Base-by-base conservation (phyloP, 2,888 invertebrate genomes). In the Argynnis bischoffii region DNA sequence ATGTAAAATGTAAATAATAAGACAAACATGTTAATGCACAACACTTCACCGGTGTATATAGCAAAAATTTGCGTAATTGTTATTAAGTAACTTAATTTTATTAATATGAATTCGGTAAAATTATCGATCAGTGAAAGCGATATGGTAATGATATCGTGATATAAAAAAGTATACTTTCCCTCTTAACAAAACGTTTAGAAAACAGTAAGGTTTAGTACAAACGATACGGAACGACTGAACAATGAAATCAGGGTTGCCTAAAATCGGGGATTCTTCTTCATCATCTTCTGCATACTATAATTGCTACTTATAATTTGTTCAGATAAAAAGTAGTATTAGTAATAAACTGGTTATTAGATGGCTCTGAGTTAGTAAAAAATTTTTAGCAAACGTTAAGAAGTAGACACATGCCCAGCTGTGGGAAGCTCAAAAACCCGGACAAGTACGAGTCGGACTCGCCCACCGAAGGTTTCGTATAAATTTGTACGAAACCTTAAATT, bases 161-260 rank as follows among this genome's bases (percentile, higher is more conserved):
- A 69, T 51, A 59, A 56, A 65, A 64, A 66, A 46, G 53, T 47
- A 57, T 46, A 73, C 75, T 76, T 76, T 76, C 76, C 66, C 71
- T 70, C 69, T 74, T 64, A 61, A 68, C 70, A 63, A 69, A 71
- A 72, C 70, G 61, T 74, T 75, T 72, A 74, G 72, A 75, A 74
- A 73, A 74, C 70, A 54, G 70, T 61, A 70, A 74, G 67, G 67
- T 72, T 72, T 63, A 55, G 60, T 66, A 64, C 56, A 57, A 64
- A 68, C 65, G 61, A 64, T 55, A 69, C 72, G 72, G 72, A 69
- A 68, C 66, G 66, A 48, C 18, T 63, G 16, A 55, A 64, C 64
- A n/a, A 47, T 41, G 31, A 55, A 35, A 41, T 16, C 66, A 69
- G 69, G 68, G 71, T 64, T 69, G 69, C 14, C 71, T 54, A 46